A percentile compares a stretch with the other conserved stretches of the same genome.
These are phyloP conservation scores for Mythimna lalbum DNA, from an alignment of 2,888 invertebrate species.

Conservation along the genomic window DNA sequence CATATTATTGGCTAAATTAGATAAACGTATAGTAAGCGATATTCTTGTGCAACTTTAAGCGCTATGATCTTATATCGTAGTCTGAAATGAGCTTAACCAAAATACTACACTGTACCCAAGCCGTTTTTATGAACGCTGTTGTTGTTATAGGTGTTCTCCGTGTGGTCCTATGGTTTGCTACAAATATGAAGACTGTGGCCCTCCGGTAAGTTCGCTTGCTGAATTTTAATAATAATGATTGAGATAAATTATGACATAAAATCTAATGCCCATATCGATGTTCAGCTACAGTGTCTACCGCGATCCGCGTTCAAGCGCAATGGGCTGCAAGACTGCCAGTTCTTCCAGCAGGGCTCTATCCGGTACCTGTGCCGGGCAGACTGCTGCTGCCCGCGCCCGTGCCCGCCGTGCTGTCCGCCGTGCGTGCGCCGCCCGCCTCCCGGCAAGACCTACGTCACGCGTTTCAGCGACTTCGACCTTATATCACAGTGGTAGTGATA, in stretches of 20 bases:
- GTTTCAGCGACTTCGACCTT: conserved; percentile 88
- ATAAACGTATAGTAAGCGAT: no score
- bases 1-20: no score
- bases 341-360: conserved; percentile 88
- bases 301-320: conserved; percentile 89
- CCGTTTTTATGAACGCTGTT: background rate
- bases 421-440: conserved; percentile 86
- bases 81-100: no score
- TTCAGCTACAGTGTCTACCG: conserved; percentile 87
- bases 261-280: conserved; percentile 56
- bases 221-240: background rate
- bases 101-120: background rate
- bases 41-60: no score
- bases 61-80: no score
- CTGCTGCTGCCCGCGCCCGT: conserved; percentile 78
- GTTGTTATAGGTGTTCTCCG: conserved; percentile 82
- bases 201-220: conserved; percentile 78
- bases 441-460: conserved; percentile 88
- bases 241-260: conserved; percentile 15
- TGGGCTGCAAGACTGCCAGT: conserved; percentile 88
- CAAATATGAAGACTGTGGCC: conserved; percentile 89
- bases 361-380: conserved; percentile 86
- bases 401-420: conserved; percentile 86
- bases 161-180: conserved; percentile 89
- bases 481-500: conserved; percentile 88